Conservation (phyloP, 2,113 vertebrate species). For the Phoenicopterus ruber region DNA sequence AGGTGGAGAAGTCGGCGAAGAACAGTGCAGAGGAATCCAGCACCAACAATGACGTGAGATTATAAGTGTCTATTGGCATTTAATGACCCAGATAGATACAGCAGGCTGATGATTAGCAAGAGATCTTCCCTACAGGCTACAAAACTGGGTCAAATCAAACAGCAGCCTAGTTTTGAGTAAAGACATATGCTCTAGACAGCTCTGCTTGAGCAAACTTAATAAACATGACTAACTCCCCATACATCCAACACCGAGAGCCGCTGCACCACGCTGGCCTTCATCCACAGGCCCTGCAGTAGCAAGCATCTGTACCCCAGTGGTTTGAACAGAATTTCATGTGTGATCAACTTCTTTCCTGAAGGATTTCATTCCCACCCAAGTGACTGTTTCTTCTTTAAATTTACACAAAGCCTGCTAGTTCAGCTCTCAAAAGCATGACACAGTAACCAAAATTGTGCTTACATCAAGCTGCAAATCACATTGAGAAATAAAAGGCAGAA, state of each 20-base stretch:
- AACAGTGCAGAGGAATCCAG: not conserved
- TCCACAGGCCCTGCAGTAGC: not conserved
- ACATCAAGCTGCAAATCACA: not conserved
- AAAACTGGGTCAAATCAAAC: constrained; percentile 54
- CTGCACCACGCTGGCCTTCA: not conserved
- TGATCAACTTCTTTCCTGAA: not conserved
- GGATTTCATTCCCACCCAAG: not conserved
- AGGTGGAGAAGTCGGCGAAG: not conserved
- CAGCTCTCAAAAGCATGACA: not conserved
- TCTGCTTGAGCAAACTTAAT: not conserved
- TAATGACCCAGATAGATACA: constrained; percentile 56
- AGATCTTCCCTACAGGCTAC: not conserved
- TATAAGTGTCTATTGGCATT: not conserved
- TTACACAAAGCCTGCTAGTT: not conserved
- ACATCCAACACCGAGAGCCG: not conserved
- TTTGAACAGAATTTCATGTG: not conserved
- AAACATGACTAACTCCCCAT: not conserved
- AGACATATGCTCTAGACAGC: not conserved
- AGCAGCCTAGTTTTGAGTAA: constrained; percentile 3
- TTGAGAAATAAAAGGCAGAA: not conserved
- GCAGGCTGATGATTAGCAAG: not conserved
- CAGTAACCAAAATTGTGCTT: not conserved
- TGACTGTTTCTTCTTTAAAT: not conserved
- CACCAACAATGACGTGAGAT: not conserved
- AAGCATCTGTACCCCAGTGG: not conserved